Percentiles rank a stretch among this genome's conserved stretches.
phyloP scores from a whole-genome alignment of 2,113 vertebrate species.

The Mus pahari region DNA sequence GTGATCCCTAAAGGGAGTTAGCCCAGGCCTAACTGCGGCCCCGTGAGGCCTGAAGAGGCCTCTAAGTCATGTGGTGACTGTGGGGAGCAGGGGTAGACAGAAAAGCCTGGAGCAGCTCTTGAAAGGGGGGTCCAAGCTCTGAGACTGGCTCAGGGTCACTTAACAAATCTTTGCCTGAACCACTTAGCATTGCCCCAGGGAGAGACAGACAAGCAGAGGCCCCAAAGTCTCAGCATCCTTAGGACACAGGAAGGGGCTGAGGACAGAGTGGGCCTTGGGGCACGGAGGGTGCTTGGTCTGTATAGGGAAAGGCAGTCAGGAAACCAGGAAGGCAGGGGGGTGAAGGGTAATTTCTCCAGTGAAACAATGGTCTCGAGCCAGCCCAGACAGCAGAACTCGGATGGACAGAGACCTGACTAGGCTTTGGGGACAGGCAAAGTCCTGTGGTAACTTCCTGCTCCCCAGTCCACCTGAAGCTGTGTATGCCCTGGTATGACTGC shows the following conservation, averaged over 20 bases:
- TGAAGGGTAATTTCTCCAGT: fast-evolving
- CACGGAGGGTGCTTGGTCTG: fast-evolving
- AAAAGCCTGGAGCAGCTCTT: neutral
- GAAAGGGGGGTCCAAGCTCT: neutral
- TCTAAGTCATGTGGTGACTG: fast-evolving
- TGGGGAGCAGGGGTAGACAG: fast-evolving
- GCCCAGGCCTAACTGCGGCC: neutral
- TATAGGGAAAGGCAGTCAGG: fast-evolving
- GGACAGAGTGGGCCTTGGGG: neutral
- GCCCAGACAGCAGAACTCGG: fast-evolving
- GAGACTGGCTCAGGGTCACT: neutral
- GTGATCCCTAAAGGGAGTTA: too few relatives aligned
- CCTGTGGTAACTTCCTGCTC: neutral
- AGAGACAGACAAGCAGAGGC: fast-evolving
- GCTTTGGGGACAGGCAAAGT: neutral
- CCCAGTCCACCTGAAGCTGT: fast-evolving
- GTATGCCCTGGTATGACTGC: neutral
- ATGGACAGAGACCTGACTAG: neutral
- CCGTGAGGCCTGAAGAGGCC: too few relatives aligned
- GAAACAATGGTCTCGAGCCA: neutral
- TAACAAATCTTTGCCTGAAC: neutral
- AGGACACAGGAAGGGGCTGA: too few relatives aligned
- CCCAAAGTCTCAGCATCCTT: neutral
- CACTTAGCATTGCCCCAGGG: fast-evolving
- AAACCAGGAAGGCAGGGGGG: neutral